Evolutionary conservation across 2,888 invertebrate species (phyloP).

Genomic region (Merodon equestris): DNA sequence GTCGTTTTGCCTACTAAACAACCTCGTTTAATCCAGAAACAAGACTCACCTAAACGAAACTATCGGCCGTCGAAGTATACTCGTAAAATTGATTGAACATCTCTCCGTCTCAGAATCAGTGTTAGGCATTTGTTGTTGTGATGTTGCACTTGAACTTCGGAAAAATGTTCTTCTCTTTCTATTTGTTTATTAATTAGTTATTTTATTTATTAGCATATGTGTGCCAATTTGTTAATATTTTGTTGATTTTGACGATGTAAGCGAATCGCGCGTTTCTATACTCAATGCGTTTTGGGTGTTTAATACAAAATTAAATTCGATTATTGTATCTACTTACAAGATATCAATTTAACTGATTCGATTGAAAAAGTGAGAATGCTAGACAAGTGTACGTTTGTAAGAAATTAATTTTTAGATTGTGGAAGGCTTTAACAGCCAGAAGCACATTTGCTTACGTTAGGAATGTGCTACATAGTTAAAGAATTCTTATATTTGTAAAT

Average conservation of each 20-base stretch:
- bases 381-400: constrained; percentile 2
- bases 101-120: constrained; percentile 41
- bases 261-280: neutral
- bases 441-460: constrained; percentile 32
- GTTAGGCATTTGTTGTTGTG: constrained; percentile 8
- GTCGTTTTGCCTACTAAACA: no score
- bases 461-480: neutral
- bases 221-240: constrained; percentile 12
- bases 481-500: no score
- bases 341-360: constrained; percentile 23
- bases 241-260: neutral
- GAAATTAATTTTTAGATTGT: constrained; percentile 6
- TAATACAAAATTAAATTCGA: no score
- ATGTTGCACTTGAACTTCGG: constrained; percentile 43
- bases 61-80: constrained; percentile 40
- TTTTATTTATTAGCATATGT: constrained; percentile 23
- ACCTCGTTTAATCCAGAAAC: no score
- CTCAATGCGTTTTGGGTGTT: no score
- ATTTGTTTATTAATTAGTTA: neutral
- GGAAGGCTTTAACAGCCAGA: no score
- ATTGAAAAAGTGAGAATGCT: neutral
- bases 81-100: constrained; percentile 39
- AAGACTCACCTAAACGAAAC: constrained; percentile 58
- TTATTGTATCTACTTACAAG: constrained; percentile 9
- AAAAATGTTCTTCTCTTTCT: constrained; percentile 2